Conservation (phyloP, 2,113 vertebrate species). For the Erinaceus europaeus region DNA sequence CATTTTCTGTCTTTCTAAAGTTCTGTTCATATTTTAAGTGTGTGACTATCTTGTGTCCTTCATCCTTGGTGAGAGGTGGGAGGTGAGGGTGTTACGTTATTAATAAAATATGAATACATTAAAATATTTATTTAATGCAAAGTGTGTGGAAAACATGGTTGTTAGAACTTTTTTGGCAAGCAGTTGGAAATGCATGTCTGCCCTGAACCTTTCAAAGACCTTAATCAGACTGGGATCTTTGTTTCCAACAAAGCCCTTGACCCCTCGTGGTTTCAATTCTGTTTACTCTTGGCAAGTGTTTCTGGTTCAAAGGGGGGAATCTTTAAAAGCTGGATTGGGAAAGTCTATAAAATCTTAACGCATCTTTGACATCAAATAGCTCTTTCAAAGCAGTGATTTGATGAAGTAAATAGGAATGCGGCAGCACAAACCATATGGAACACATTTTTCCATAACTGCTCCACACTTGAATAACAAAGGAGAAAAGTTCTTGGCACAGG, state of each 20-base stretch:
- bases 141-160: slow-evolving; percentile 40
- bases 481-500: slow-evolving; percentile 66
- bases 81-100: slow-evolving; percentile 48
- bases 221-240: slow-evolving; percentile 58
- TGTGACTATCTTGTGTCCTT: neutral
- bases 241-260: slow-evolving; percentile 63
- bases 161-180: slow-evolving; percentile 39
- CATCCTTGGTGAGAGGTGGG: slow-evolving; percentile 45
- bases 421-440: slow-evolving; percentile 70
- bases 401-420: slow-evolving; percentile 61
- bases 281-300: slow-evolving; percentile 70
- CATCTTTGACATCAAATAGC: slow-evolving; percentile 74
- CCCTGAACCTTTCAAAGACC: slow-evolving; percentile 47
- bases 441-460: slow-evolving; percentile 66
- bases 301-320: slow-evolving; percentile 71
- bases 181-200: neutral
- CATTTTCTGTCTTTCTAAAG: neutral
- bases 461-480: slow-evolving; percentile 66
- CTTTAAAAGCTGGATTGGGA: slow-evolving; percentile 64
- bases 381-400: slow-evolving; percentile 71
- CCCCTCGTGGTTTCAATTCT: slow-evolving; percentile 64
- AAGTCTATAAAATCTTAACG: slow-evolving; percentile 74
- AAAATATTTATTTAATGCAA: slow-evolving; percentile 45
- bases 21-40: slow-evolving; percentile 44
- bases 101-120: slow-evolving; percentile 59